A percentile compares a stretch with the other conserved stretches of the same genome.
Evolutionary conservation across 2,888 invertebrate genomes (phyloP).

Genomic region (Drosophila anomalata): DNA sequence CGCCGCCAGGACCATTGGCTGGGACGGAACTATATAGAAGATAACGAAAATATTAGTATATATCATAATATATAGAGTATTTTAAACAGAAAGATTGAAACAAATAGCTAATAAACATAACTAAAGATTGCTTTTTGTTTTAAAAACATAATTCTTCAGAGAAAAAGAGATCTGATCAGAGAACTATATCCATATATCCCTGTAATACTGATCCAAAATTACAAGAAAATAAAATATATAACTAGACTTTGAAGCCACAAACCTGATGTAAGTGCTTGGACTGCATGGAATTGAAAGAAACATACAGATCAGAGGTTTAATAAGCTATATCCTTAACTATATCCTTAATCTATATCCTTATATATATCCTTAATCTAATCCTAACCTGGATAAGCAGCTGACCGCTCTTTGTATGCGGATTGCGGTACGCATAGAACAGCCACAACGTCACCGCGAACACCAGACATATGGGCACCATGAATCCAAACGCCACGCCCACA

Average conservation of each 20-base stretch:
- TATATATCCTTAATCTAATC: constrained; percentile 21
- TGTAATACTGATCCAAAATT: too few relatives aligned
- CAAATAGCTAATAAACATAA: constrained; percentile 1
- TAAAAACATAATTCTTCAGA: not conserved
- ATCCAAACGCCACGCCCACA: constrained; percentile 85
- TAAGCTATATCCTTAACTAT: not conserved
- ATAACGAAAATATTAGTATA: constrained; percentile 3
- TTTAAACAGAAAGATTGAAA: not conserved
- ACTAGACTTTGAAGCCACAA: constrained; percentile 56
- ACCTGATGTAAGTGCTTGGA: constrained; percentile 83
- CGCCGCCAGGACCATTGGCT: constrained; percentile 96
- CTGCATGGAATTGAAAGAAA: constrained; percentile 79
- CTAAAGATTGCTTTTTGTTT: not conserved
- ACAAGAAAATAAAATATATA: too few relatives aligned
- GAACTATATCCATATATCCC: too few relatives aligned
- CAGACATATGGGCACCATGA: constrained; percentile 89
- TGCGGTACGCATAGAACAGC: constrained; percentile 96
- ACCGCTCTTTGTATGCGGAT: constrained; percentile 97
- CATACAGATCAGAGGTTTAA: not conserved
- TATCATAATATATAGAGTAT: too few relatives aligned
- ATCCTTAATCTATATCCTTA: not conserved
- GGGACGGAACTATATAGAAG: constrained; percentile 92
- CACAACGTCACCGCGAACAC: constrained; percentile 90
- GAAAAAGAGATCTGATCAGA: too few relatives aligned
- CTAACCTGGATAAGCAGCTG: constrained; percentile 97